Evolutionary conservation across 2,888 invertebrate genomes (phyloP), one percentile per base, ranked within the genome.

Genomic region (Drosophila niveifrons): DNA sequence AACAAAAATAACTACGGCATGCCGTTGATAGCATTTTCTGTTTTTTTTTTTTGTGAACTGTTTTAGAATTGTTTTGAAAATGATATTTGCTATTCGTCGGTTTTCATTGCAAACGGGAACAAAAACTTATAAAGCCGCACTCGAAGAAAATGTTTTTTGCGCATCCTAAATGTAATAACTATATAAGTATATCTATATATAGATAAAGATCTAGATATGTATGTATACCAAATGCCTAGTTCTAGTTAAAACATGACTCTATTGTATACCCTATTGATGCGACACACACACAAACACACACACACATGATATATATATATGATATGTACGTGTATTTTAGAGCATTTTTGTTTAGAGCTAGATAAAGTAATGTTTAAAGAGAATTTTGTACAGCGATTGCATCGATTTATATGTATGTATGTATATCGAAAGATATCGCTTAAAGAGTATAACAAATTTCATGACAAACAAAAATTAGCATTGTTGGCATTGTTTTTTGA

Each of bases 91-190:
- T 62, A 39, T 34, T 72, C 48, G 64, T 77, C 64, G 67, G 73
- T 75, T 81, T 81, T 81, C 71, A 83, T 81, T 83, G 72, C 69
- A 74, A 74, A 83, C 50, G 84, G 83, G 83, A 83, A 86, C 81
- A 78, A 75, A 74, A 74, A 66, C 66, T 69, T 78, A 46, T 67
- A 72, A 73, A 80, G 77, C 66, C 48, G 62, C 72, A 46, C 52
- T 46, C 41, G 52, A 73, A 51, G 64, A 57, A 57, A 55, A 66
- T 39, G 66, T 79, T 46, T 47, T 55, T 41, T 23, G 59, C 55
- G 44, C 66, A 59, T 48, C 23, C n/a, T 53, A 44, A 51, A 39
- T 53, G 67, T 66, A 65, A 36, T 47, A 47, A 46, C 9, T 44
- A 64, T 51, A 48, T 46, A 36, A 15, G 41, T 23, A 23, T 4